Evolutionary conservation across 1,140 invertebrate genomes (phyloP).

Genomic region (Psilanteris sp.): DNA sequence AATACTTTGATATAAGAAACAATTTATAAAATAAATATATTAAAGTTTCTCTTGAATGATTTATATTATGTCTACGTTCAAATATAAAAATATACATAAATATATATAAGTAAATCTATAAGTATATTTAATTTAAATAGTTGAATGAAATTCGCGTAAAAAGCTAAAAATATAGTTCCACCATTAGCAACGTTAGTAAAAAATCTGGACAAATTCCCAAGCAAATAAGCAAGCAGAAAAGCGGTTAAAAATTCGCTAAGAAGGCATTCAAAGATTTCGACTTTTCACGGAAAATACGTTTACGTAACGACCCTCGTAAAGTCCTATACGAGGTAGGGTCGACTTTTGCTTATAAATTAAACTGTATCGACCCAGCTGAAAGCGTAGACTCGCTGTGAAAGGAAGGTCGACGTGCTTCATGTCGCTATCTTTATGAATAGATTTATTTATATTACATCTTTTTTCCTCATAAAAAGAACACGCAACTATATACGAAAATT

Average conservation of each 20-base stretch:
- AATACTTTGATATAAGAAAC: no score
- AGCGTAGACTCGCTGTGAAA: slow-evolving; percentile 60
- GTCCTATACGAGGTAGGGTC: slow-evolving; percentile 42
- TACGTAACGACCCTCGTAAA: slow-evolving; percentile 54
- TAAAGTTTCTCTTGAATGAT: no score
- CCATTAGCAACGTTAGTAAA: no score
- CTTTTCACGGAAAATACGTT: slow-evolving; percentile 61
- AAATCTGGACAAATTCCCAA: neutral
- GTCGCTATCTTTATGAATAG: slow-evolving; percentile 60
- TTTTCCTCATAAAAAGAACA: slow-evolving; percentile 4
- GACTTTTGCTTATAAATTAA: slow-evolving; percentile 66
- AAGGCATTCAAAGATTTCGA: slow-evolving; percentile 57
- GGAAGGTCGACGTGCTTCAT: slow-evolving; percentile 59
- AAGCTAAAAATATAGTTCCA: no score
- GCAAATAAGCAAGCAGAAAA: slow-evolving; percentile 7
- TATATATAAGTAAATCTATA: no score
- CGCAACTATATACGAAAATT: no score
- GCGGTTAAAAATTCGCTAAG: slow-evolving; percentile 35
- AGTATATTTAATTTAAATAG: no score
- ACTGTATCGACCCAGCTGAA: slow-evolving; percentile 62
- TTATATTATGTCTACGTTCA: no score
- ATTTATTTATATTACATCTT: slow-evolving; percentile 62
- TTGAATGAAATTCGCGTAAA: no score
- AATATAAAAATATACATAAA: no score
- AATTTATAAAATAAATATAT: no score